Base-by-base conservation (phyloP, 2,888 invertebrate genomes). In the Gymnosoma rotundatum region DNA sequence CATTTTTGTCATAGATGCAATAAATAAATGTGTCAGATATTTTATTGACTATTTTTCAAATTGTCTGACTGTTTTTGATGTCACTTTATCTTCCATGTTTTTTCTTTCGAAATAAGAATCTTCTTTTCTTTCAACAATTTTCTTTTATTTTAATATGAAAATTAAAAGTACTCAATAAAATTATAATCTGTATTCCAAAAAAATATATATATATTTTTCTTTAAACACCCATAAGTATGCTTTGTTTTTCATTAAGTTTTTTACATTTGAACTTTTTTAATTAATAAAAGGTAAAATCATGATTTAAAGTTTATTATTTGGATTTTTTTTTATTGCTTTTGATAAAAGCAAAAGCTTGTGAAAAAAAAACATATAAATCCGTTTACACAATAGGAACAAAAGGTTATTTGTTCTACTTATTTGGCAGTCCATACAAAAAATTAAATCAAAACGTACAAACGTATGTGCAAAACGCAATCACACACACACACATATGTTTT, bases 341-440 rank as follows among this genome's bases (percentile, higher is more conserved):
- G 42, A 54, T 25, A 45, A 74, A 64, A 56, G 54, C 21, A 56
- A 74, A 74, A 64, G 8, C 21, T 63, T 18, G 14, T 14, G 21
- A 48, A 7, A 48, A 45, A 12, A 6, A n/a, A 48, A 42, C 7
- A 42, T 42, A 42, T 42, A 42, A 52, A 38, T 63, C 36, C 36
- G 8, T 78, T 36, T 21, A 21, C 10, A 73, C 79, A 79, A 79
- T 73, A 66, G 66, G 18, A 80, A 80, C 80, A 80, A 80, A 80
- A 74, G 74, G 12, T 67, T 67, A 45, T 80, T 79, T 79, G 72
- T 79, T 79, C 78, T 48, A 78, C 64, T 72, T 58, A 50, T 78
- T 70, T 70, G 54, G 63, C 10, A 42, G 42, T 42, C 12, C 12
- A 42, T 42, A 42, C 42, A 42, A 42, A 42, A 42, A 42, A 42